Evolutionary conservation across 2,113 vertebrate genomes (phyloP).

Genomic region (Coreoperca whiteheadi): DNA sequence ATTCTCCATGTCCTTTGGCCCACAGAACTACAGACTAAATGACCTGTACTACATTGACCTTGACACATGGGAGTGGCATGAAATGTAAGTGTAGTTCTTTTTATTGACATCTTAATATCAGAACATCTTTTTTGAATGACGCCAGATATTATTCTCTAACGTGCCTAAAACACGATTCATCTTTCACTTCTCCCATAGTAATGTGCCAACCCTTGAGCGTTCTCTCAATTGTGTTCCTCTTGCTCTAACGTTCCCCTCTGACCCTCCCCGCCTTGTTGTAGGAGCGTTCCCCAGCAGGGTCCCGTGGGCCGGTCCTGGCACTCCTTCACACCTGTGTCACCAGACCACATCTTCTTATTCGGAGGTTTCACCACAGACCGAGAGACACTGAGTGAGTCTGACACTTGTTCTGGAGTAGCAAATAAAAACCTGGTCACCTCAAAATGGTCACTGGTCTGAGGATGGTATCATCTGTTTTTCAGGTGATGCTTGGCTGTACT

Average conservation of each 20-base stretch:
- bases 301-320: slow-evolving; percentile 96
- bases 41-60: slow-evolving; percentile 94
- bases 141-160: not conserved
- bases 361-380: slow-evolving; percentile 97
- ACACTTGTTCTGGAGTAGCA: not conserved
- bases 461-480: slow-evolving; percentile 27
- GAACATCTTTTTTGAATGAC: not conserved
- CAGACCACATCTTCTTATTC: slow-evolving; percentile 94
- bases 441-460: not conserved
- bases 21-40: slow-evolving; percentile 92
- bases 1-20: not conserved
- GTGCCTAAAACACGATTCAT: not conserved
- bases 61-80: slow-evolving; percentile 96
- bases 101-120: not conserved
- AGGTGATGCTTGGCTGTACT: slow-evolving; percentile 98
- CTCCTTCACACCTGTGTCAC: slow-evolving; percentile 91
- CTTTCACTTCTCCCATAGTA: not conserved
- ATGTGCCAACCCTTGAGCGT: not conserved
- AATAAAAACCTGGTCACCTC: not conserved
- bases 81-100: slow-evolving; percentile 87
- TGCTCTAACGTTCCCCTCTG: not conserved
- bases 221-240: not conserved
- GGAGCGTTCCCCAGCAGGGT: slow-evolving; percentile 80
- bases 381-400: slow-evolving; percentile 92
- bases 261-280: slow-evolving; percentile 41